Evolutionary conservation across 2,113 vertebrate genomes (phyloP), one percentile per base, ranked within the genome.

Genomic region (Thomomys bottae): DNA sequence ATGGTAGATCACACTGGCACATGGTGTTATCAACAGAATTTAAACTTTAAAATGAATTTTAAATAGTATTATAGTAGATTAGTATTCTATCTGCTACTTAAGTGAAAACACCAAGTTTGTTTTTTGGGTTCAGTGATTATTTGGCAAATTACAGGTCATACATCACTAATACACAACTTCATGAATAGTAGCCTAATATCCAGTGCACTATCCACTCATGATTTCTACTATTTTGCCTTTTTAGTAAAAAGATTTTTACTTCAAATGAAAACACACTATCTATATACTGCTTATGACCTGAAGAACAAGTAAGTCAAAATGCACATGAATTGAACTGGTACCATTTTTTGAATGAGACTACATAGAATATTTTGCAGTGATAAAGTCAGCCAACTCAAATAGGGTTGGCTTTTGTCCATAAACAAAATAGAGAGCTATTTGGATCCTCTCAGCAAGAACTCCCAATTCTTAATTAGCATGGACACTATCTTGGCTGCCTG

Each of bases 271-370:
- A 70, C 68, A 90, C 54, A 88, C 78, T 87, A 88, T 87, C 64
- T 86, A 28, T 21, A 36, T 23, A 49, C 30, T 66, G 1, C 28
- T 84, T 78, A 84, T 64, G 21, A 59, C 7, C 32, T 84, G 10
- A 10, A 76, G 3, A 94, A 82, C 34, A 83, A 59, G 11, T 61
- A 82, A 87, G 61, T 2, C 30, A 89, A 89, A 87, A 73, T 80
- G 36, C 57, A 87, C 90, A 45, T n/a, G 82, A 78, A 84, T 84
- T 66, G 30, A 94, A 84, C 92, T 81, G 67, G 82, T 78, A n/a
- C 9, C 17, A 66, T 38, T 78, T 57, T 89, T 70, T 95, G 5
- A n/a, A 81, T 87, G 76, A 70, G 26, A 30, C 34, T 84, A 28
- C 40, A 3, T 77, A 77, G 64, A 40, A 89, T 89, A 84, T 61